A percentile compares a stretch with the other conserved stretches of the same genome.
These are phyloP conservation scores for Eriosoma lanigerum DNA, from an alignment of 1,140 invertebrate species.

Conservation along the genomic window DNA sequence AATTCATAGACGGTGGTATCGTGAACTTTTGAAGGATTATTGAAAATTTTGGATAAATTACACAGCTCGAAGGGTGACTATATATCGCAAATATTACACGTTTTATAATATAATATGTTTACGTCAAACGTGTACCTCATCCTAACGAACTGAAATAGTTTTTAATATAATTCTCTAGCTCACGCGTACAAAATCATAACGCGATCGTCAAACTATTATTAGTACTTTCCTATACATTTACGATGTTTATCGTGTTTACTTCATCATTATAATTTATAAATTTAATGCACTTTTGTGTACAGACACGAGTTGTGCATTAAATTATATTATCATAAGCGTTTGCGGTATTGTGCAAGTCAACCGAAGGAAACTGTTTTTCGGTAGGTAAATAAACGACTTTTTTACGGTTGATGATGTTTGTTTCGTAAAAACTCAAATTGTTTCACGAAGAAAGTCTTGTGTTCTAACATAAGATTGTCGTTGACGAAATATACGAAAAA, in stretches of 20 bases:
- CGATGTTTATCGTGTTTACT: slow-evolving; percentile 12
- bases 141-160: neutral
- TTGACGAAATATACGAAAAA: too few relatives aligned
- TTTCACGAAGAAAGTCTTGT: too few relatives aligned
- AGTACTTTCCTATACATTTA: too few relatives aligned
- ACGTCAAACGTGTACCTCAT: neutral
- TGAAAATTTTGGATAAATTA: neutral
- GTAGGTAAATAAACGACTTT: too few relatives aligned
- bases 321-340: too few relatives aligned
- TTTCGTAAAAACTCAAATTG: too few relatives aligned
- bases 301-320: slow-evolving; percentile 10
- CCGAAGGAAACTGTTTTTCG: too few relatives aligned
- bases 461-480: too few relatives aligned
- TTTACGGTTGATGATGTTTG: too few relatives aligned
- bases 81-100: neutral
- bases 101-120: neutral
- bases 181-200: neutral
- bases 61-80: neutral
- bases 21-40: slow-evolving; percentile 16
- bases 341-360: too few relatives aligned
- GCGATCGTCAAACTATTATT: neutral
- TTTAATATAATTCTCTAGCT: slow-evolving; percentile 1
- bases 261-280: neutral
- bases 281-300: neutral
- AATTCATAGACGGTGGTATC: neutral